Evolutionary conservation across 2,113 vertebrate species (phyloP).

Genomic region (Taxidea taxus): DNA sequence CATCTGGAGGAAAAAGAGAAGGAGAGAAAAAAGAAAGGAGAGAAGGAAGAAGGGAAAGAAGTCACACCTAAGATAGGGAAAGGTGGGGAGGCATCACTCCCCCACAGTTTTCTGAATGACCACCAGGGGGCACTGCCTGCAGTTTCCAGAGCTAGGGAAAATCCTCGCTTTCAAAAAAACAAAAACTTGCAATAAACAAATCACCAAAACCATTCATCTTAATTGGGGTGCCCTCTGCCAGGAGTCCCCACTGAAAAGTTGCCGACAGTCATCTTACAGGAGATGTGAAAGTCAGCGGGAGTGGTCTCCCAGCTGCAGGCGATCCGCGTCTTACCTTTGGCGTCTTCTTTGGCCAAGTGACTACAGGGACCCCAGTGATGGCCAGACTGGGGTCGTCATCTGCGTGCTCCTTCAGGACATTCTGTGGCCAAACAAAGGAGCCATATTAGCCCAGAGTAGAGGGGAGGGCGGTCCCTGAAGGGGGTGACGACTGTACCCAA

Average conservation of each 20-base stretch:
- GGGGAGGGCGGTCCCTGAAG: background rate
- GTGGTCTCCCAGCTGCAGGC: accelerated
- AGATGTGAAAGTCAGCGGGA: background rate
- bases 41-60: background rate
- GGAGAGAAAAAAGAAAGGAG: background rate
- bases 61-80: background rate
- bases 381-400: conserved; percentile 93
- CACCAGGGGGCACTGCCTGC: background rate
- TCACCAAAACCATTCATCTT: background rate
- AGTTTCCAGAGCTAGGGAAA: background rate
- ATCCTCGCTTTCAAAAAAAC: background rate
- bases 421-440: conserved; percentile 83
- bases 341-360: conserved; percentile 93
- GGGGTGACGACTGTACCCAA: background rate
- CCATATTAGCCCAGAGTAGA: conserved; percentile 58
- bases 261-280: background rate
- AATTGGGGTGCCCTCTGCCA: background rate
- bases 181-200: background rate
- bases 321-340: conserved; percentile 86
- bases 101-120: background rate
- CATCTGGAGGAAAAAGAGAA: background rate
- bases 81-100: background rate
- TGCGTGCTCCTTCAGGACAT: conserved; percentile 94
- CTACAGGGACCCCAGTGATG: conserved; percentile 93
- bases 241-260: background rate